phyloP scores from a whole-genome alignment of 2,113 vertebrate species.

The Peromyscus maniculatus region DNA sequence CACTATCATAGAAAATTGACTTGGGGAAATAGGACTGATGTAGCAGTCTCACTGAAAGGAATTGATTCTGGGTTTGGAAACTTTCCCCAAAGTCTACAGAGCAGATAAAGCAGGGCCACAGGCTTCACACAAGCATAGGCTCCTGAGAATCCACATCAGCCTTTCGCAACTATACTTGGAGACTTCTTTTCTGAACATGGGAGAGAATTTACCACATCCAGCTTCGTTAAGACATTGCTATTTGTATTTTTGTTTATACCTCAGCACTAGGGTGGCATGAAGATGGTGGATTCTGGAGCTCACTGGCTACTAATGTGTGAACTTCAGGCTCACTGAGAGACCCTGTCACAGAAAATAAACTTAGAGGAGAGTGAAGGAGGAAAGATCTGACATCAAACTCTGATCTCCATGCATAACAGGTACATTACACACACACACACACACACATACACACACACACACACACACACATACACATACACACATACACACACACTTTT shows the following conservation, averaged over 20 bases:
- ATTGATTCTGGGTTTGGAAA: background rate
- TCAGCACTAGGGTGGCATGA: background rate
- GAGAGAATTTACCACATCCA: background rate
- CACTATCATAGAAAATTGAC: background rate
- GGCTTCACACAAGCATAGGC: rapidly evolving
- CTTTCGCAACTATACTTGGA: background rate
- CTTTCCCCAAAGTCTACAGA: background rate
- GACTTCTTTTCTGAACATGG: background rate
- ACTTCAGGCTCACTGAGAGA: background rate
- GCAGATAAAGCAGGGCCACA: background rate
- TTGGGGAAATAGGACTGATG: background rate
- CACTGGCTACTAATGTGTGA: too few species aligned
- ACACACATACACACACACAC: background rate
- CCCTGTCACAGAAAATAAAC: background rate
- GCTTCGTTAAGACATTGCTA: background rate
- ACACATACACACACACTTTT: background rate
- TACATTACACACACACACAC: background rate
- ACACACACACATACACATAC: background rate
- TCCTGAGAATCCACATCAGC: background rate
- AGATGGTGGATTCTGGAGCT: background rate
- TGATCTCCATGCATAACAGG: background rate
- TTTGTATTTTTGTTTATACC: background rate
- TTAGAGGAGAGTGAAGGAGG: background rate
- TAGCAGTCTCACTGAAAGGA: background rate
- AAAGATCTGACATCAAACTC: background rate